These are phyloP conservation scores for Brachionus plicatilis DNA, from an alignment of 1,140 invertebrate species.

Conservation along the genomic window DNA sequence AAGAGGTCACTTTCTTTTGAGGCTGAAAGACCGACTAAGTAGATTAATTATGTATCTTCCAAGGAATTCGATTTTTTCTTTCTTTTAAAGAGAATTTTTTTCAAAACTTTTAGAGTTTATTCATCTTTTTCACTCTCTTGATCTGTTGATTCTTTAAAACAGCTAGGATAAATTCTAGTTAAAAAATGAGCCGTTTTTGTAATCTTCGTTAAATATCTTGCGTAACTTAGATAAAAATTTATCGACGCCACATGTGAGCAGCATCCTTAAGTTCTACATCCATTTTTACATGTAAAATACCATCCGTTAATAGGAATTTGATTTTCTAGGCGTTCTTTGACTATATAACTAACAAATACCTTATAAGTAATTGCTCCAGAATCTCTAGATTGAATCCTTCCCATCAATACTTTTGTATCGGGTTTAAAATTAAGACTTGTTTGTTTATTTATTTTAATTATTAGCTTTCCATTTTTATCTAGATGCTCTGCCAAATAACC, in stretches of 20 bases:
- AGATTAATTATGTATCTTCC: too few relatives aligned
- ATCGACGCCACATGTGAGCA: background rate
- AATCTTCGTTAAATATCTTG: background rate
- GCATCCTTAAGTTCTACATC: background rate
- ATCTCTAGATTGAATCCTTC: too few relatives aligned
- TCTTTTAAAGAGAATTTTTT: background rate
- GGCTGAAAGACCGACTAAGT: too few relatives aligned
- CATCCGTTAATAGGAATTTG: too few relatives aligned
- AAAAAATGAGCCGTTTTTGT: background rate
- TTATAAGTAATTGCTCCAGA: too few relatives aligned
- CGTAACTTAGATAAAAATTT: background rate
- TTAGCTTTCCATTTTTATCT: background rate
- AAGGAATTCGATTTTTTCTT: background rate
- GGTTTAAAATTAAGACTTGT: too few relatives aligned
- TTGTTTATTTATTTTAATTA: too few relatives aligned
- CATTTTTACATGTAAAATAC: constrained; percentile 16
- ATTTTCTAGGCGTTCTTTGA: too few relatives aligned
- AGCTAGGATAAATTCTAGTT: background rate
- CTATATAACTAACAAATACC: too few relatives aligned
- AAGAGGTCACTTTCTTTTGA: too few relatives aligned
- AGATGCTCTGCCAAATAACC: background rate
- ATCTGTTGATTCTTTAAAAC: background rate
- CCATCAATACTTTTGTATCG: too few relatives aligned
- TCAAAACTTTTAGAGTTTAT: background rate
- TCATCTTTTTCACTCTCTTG: background rate